A percentile compares a stretch with the other conserved stretches of the same genome.
phyloP scores from a whole-genome alignment of 2,888 invertebrate genomes.

The Mesodorylaimus sp. region DNA sequence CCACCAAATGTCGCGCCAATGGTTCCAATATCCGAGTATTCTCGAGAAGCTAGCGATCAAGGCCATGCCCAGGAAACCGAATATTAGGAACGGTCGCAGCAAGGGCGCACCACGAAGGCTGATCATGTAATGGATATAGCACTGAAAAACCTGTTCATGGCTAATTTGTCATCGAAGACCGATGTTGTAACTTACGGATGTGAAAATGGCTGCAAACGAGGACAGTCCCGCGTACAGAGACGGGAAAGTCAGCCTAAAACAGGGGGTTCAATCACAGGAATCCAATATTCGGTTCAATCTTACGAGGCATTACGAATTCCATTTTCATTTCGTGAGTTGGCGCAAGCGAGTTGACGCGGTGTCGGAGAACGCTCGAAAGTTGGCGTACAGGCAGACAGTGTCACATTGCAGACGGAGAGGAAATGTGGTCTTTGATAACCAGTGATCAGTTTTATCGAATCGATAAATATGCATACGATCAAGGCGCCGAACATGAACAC shows the following conservation, averaged over 20 bases:
- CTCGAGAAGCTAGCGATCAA: slow-evolving; percentile 34
- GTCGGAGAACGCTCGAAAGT: not conserved
- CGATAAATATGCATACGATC: slow-evolving; percentile 34
- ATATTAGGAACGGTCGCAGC: slow-evolving; percentile 34
- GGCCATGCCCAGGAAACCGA: slow-evolving; percentile 33
- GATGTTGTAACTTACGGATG: slow-evolving; percentile 28
- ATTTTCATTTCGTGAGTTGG: not conserved
- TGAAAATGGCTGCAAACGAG: slow-evolving; percentile 32
- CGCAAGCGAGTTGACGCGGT: not conserved
- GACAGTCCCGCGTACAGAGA: slow-evolving; percentile 35
- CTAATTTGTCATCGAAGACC: too few relatives aligned
- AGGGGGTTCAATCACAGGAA: not conserved
- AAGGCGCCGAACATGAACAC: slow-evolving; percentile 35
- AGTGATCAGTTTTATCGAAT: slow-evolving; percentile 34
- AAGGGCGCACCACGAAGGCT: slow-evolving; percentile 33
- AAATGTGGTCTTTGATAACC: slow-evolving; percentile 36
- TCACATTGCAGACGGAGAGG: slow-evolving; percentile 33
- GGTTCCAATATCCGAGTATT: slow-evolving; percentile 32
- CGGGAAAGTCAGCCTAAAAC: slow-evolving; percentile 30
- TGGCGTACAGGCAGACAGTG: not conserved
- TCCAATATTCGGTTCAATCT: not conserved
- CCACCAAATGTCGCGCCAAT: slow-evolving; percentile 35
- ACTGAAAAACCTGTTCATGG: too few relatives aligned
- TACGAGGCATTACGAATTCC: not conserved
- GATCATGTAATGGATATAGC: slow-evolving; percentile 35